Conservation (phyloP, 2,797 vertebrate genomes). For the Euthynnus affinis region DNA sequence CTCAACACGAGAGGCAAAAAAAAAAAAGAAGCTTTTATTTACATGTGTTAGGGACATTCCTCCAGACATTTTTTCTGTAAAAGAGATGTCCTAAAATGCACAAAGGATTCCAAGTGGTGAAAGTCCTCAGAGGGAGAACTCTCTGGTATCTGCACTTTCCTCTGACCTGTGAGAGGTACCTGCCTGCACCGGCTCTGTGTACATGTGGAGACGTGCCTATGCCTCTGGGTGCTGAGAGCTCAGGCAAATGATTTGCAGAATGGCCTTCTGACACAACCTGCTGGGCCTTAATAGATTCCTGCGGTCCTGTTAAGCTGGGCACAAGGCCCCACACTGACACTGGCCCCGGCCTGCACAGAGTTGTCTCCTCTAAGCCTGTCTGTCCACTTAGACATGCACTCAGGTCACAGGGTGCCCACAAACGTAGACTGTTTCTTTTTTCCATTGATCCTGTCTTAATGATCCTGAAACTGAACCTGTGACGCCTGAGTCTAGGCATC, state of each 20-base stretch:
- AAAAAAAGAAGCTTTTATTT: neutral
- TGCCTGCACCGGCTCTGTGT: conserved; percentile 70
- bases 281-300: conserved; percentile 77
- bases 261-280: conserved; percentile 74
- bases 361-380: conserved; percentile 41
- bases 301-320: conserved; percentile 69
- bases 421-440: conserved; percentile 41
- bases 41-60: neutral
- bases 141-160: conserved; percentile 73
- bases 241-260: conserved; percentile 75
- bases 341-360: conserved; percentile 51
- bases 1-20: neutral
- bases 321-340: conserved; percentile 69
- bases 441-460: conserved; percentile 24
- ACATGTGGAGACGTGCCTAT: conserved; percentile 76
- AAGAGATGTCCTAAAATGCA: conserved; percentile 34
- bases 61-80: neutral
- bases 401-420: conserved; percentile 56
- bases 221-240: conserved; percentile 68
- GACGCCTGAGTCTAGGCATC: conserved; percentile 20
- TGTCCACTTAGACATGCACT: conserved; percentile 53
- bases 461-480: conserved; percentile 40
- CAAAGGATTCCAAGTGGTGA: conserved; percentile 40
- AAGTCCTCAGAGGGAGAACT: conserved; percentile 52
- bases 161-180: conserved; percentile 70